Evolutionary conservation across 1,140 invertebrate species (phyloP).

Genomic region (Pseudomyrmex concolor): DNA sequence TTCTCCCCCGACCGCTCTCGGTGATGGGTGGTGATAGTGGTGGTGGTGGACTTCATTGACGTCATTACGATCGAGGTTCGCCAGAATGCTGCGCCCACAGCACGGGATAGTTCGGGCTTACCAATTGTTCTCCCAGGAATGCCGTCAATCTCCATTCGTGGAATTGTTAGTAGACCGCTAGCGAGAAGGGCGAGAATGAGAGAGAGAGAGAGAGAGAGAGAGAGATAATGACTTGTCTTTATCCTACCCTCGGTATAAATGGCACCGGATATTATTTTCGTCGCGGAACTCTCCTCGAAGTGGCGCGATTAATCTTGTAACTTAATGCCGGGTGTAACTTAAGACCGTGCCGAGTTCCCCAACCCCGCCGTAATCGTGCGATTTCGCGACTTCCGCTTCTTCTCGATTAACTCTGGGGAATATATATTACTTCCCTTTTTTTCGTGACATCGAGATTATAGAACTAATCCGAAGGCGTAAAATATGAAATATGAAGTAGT

Average conservation of each 20-base stretch:
- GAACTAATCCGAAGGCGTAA: constrained; percentile 1
- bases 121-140: constrained; percentile 63
- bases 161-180: constrained; percentile 40
- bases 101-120: constrained; percentile 60
- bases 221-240: constrained; percentile 36
- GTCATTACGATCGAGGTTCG: constrained; percentile 62
- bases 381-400: constrained; percentile 53
- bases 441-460: not conserved
- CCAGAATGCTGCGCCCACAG: constrained; percentile 58
- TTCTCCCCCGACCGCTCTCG: constrained; percentile 40
- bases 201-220: not conserved
- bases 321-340: constrained; percentile 53
- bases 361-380: constrained; percentile 9
- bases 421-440: constrained; percentile 13
- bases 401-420: constrained; percentile 35
- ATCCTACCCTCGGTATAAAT: constrained; percentile 26
- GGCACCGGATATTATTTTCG: constrained; percentile 60
- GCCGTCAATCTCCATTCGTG: constrained; percentile 61
- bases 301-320: constrained; percentile 54
- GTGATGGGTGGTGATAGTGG: not conserved
- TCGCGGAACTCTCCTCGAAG: constrained; percentile 48
- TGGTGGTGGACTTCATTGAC: constrained; percentile 56
- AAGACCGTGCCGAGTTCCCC: constrained; percentile 20
- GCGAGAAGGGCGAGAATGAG: no score
- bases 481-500: not conserved